Evolutionary conservation across 2,113 vertebrate species (phyloP).

Genomic region (Semnornis frantzii): DNA sequence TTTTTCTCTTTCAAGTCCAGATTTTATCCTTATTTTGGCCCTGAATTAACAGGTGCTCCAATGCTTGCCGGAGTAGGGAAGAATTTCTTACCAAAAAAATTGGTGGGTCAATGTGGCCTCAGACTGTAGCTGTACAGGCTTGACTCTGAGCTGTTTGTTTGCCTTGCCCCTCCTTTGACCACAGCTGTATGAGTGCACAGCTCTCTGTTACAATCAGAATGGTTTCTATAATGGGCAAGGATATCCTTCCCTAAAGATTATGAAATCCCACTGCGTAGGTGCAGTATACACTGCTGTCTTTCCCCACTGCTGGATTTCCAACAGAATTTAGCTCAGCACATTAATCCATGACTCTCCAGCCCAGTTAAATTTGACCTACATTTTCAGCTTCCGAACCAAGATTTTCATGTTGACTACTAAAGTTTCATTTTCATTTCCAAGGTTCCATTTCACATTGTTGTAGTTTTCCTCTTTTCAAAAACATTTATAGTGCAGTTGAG

Average conservation of each 20-base stretch:
- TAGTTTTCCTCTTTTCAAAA: constrained; percentile 9
- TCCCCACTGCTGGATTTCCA: neutral
- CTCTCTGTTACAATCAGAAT: neutral
- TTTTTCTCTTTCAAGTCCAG: neutral
- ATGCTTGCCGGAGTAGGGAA: neutral
- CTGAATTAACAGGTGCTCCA: neutral
- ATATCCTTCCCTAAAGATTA: neutral
- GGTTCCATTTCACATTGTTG: neutral
- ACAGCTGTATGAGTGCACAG: neutral
- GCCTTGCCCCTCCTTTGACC: neutral
- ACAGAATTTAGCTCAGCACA: neutral
- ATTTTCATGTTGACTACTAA: neutral
- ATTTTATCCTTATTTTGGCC: neutral
- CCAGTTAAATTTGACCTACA: constrained; percentile 1
- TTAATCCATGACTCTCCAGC: neutral
- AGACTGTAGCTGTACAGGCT: neutral
- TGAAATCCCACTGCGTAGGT: neutral
- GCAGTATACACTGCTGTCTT: neutral
- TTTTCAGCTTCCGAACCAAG: constrained; percentile 18
- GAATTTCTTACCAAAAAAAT: neutral
- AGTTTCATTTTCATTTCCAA: constrained; percentile 35
- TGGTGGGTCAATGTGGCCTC: neutral
- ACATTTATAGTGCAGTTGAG: neutral
- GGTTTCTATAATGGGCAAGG: neutral
- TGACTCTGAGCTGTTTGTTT: neutral